Evolutionary conservation across 1,140 invertebrate genomes (phyloP).

Genomic region (Drosophila sp.): DNA sequence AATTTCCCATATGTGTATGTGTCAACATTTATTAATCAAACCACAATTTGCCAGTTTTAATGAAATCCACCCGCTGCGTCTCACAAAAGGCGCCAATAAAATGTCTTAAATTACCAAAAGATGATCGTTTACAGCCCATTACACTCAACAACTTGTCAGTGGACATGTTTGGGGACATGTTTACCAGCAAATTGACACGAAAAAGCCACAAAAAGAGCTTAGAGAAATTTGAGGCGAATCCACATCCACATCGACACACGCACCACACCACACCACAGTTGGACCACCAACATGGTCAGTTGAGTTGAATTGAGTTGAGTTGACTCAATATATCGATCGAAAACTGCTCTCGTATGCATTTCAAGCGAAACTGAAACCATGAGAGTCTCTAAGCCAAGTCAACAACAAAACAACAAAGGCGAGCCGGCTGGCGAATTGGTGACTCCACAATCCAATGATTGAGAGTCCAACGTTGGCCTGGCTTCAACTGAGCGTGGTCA

Average conservation of each 20-base stretch:
- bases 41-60: conserved; percentile 14
- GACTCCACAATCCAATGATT: conserved; percentile 7
- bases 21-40: not conserved
- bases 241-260: conserved; percentile 38
- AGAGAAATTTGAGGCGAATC: conserved; percentile 69
- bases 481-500: conserved; percentile 40
- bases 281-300: conserved; percentile 58
- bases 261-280: conserved; percentile 25
- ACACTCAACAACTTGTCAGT: conserved; percentile 44
- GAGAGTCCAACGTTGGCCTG: not conserved
- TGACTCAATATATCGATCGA: conserved; percentile 37
- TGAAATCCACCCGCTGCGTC: conserved; percentile 36
- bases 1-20: not conserved
- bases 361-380: conserved; percentile 60
- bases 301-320: conserved; percentile 32
- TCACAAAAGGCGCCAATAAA: conserved; percentile 7
- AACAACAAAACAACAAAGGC: conserved; percentile 44
- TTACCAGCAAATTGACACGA: conserved; percentile 73
- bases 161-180: conserved; percentile 66
- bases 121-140: conserved; percentile 50
- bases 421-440: conserved; percentile 13
- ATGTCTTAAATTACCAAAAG: conserved; percentile 27
- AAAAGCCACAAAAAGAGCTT: conserved; percentile 61
- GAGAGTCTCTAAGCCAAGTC: conserved; percentile 25
- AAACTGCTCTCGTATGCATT: conserved; percentile 44